Base-by-base conservation (phyloP, 2,113 vertebrate species). In the Procavia capensis region DNA sequence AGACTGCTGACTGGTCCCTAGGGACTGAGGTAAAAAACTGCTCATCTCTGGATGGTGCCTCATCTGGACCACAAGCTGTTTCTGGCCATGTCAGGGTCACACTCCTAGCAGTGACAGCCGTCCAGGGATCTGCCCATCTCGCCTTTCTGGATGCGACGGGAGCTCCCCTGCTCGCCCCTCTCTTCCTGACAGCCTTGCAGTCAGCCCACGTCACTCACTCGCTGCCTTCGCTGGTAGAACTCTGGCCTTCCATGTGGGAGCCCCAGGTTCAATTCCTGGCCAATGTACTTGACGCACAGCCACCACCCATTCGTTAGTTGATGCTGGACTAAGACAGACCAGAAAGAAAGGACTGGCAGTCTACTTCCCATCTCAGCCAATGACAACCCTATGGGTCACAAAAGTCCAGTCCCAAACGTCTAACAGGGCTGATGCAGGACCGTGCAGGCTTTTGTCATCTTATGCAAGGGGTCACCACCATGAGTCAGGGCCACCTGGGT, bases 91-190 rank as follows among this genome's bases (percentile, higher is more conserved):
- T 19, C 7, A 8, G 22, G 20, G n/a, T 8, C 59, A 43, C 19
- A 1, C 13, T 41, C 34, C 47, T 16, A 22, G 7, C 16, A 29
- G 81, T 61, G 61, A 36, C 13, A 20, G 2, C 16, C 9, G 4
- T 7, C n/a, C 20, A 6, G 36, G 47, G 1, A 19, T n/a, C 2
- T 1, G 13, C 22, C 2, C 47, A 2, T 9, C 2, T 20, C n/a
- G 61, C 20, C 29, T 25, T 27, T 36, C 19, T 4, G 43, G 25
- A 29, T 5, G 22, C 9, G n/a, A 59, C 6, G 1, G 0, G 11
- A 20, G 5, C 27, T n/a, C 22, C 70, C 76, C 29, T 4, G 16
- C 10, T 29, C 9, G 25, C 9, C 7, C 78, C 31, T 1, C 24
- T n/a, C 8, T 3, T 27, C 29, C 11, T 8, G 3, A 3, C 25